A percentile compares a stretch with the other conserved stretches of the same genome.
phyloP scores from a whole-genome alignment of 2,888 invertebrate species.

The Scaptomyza reducta region DNA sequence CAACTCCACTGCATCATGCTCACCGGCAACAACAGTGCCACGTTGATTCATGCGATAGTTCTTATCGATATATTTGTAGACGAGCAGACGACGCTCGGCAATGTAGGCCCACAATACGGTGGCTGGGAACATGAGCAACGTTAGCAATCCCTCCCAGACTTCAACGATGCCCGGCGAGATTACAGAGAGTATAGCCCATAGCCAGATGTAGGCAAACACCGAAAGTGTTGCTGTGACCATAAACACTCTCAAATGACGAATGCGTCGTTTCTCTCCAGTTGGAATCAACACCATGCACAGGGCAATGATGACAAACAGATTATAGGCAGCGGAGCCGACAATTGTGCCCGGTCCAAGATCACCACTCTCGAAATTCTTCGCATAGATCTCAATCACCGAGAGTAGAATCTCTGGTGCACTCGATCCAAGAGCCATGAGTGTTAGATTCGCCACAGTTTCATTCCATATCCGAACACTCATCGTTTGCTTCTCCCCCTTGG shows the following conservation, averaged over 20 bases:
- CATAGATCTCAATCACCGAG: conserved; percentile 98
- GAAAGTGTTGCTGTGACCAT: conserved; percentile 99
- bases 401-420: conserved; percentile 99
- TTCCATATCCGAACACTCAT: conserved; percentile 99
- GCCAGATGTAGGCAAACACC: conserved; percentile 99
- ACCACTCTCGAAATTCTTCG: conserved; percentile 97
- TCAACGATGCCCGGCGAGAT: conserved; percentile 94
- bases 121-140: conserved; percentile 97
- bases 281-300: conserved; percentile 97
- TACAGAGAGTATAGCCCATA: conserved; percentile 96
- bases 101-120: conserved; percentile 98
- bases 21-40: conserved; percentile 95
- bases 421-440: conserved; percentile 99
- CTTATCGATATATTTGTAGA: conserved; percentile 94
- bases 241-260: conserved; percentile 98
- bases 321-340: conserved; percentile 99
- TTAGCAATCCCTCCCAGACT: conserved; percentile 98
- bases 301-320: conserved; percentile 98
- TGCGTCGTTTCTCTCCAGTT: conserved; percentile 94
- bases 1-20: conserved; percentile 90
- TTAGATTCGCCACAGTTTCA: conserved; percentile 99
- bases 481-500: conserved; percentile 94
- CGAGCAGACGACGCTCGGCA: conserved; percentile 93
- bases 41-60: conserved; percentile 95
- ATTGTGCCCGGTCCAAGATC: conserved; percentile 99